phyloP scores from a whole-genome alignment of 2,113 vertebrate species.

The Chaetodon trifascialis region DNA sequence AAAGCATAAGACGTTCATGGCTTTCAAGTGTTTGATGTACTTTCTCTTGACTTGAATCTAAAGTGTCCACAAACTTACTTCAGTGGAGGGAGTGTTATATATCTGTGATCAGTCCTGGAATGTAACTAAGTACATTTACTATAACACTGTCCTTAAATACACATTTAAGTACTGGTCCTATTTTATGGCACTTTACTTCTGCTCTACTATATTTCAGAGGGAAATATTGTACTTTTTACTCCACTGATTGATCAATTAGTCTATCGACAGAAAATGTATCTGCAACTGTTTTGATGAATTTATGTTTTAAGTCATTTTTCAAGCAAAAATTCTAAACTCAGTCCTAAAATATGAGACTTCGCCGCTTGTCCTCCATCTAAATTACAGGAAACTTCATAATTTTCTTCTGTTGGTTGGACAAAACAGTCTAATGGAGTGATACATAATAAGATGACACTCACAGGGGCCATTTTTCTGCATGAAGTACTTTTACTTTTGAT shows the following conservation, averaged over 20 bases:
- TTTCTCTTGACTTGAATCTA: constrained; percentile 16
- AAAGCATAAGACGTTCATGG: constrained; percentile 44
- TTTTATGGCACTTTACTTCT: no score
- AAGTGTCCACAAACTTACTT: not conserved
- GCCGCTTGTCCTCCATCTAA: no score
- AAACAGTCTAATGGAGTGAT: not conserved
- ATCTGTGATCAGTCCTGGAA: not conserved
- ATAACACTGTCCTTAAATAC: not conserved
- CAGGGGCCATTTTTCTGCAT: not conserved
- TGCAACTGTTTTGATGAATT: no score
- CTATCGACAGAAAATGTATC: no score
- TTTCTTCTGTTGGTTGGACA: not conserved
- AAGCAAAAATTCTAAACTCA: no score
- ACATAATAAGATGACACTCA: not conserved
- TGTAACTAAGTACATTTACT: not conserved
- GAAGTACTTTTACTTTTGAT: not conserved
- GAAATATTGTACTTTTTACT: no score
- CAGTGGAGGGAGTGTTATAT: not conserved
- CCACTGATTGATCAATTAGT: not conserved
- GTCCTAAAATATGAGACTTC: no score
- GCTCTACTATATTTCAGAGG: no score
- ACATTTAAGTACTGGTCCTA: not conserved
- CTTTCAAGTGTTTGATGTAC: constrained; percentile 29
- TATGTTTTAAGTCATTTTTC: no score
- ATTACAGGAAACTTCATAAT: no score